These are phyloP conservation scores for Drosophila nikananu DNA, from an alignment of 1,140 invertebrate genomes.

Conservation along the genomic window DNA sequence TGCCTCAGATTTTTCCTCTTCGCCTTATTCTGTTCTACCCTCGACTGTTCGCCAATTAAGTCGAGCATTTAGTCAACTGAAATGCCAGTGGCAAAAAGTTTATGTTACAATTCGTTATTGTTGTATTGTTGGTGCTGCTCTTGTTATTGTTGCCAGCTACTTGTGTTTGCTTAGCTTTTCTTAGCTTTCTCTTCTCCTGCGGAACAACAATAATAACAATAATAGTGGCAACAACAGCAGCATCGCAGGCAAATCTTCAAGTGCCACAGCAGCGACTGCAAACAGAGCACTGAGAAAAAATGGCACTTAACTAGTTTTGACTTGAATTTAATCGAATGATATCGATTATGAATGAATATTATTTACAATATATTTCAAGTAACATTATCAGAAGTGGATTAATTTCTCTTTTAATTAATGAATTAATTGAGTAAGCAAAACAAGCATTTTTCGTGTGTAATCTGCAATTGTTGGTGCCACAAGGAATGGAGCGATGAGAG, in stretches of 20 bases:
- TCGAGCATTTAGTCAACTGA: conserved; percentile 75
- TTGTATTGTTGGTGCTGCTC: conserved; percentile 37
- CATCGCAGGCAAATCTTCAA: conserved; percentile 54
- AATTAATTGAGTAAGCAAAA: neutral
- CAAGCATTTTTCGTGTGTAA: neutral
- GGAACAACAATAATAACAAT: conserved; percentile 46
- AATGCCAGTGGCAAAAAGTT: conserved; percentile 59
- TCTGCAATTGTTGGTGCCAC: conserved; percentile 11
- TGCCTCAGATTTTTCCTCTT: conserved; percentile 16
- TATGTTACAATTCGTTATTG: conserved; percentile 54
- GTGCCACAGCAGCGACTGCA: conserved; percentile 38
- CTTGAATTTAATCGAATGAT: neutral
- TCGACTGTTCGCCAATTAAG: conserved; percentile 65
- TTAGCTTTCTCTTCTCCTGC: conserved; percentile 40
- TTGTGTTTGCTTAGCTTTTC: conserved; percentile 72
- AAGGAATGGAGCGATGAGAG: conserved; percentile 16
- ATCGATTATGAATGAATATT: neutral
- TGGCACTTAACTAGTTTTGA: neutral
- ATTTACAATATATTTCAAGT: neutral
- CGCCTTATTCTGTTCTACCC: conserved; percentile 1
- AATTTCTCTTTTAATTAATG: no score
- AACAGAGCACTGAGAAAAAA: conserved; percentile 11
- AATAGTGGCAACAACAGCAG: conserved; percentile 27
- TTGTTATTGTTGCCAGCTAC: conserved; percentile 55
- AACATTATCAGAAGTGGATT: neutral